Base-by-base conservation (phyloP, 2,113 vertebrate genomes). In the Gadus chalcogrammus region DNA sequence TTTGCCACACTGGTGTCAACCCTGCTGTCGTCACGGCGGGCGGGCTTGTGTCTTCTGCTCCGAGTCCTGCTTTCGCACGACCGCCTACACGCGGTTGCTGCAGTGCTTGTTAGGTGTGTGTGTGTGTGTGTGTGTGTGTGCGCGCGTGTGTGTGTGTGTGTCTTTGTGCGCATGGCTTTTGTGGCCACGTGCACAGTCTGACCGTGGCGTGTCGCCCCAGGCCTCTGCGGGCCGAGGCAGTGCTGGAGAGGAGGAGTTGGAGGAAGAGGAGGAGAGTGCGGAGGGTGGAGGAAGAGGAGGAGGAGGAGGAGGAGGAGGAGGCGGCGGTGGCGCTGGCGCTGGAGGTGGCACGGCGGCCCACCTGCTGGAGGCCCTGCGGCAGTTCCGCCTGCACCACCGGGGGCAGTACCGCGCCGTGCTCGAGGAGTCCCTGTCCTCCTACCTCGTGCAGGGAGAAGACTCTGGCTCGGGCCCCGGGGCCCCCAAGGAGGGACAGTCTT, bases 311-410 rank as follows among this genome's bases (percentile, higher is more conserved):
- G 93, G 92, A 92, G 87, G 86, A 83, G 88, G 91, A 90, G 87
- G 90, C 89, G 85, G 90, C 84, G 89, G 92, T 61, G 92, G 92
- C 84, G 3, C 4, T 20, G 12, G 11, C 8, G 93, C 92, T 90
- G 90, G 90, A 73, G 85, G 87, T 72, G 91, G 91, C 90, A 85
- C 94, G 48, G 92, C 95, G 90, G 94, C 94, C 77, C 95, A 95
- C 90, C 93, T 99, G 90, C 90, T 94, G 94, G 95, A 98, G 91
- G 96, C 95, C 15, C 94, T 99, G 87, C 95, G 96, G 89, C 95
- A 98, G 92, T 95, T 99, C 93, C 96, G 95, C 91, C 92, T 97
- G 89, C 95, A 93, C 93, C 96, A 99, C 91, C 95, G 97, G 93
- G 97, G 96, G 81, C 96, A 96, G 94, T 98, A 96, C 90, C 95